Evolutionary conservation across 2,888 invertebrate genomes (phyloP).

Genomic region (Cecidostiba fungosa): DNA sequence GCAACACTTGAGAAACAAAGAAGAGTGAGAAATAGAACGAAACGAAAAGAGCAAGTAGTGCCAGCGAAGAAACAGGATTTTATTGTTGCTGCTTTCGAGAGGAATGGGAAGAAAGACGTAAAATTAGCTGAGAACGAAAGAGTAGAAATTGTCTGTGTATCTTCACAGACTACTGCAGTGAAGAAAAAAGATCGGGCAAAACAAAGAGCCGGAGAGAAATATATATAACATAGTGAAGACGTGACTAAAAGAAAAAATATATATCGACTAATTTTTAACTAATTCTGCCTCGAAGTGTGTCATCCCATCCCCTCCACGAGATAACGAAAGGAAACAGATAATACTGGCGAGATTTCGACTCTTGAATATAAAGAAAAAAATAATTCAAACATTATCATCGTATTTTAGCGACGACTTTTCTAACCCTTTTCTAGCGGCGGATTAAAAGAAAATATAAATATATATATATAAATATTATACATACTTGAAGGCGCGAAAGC

Average conservation of each 20-base stretch:
- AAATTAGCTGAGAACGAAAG: conserved; percentile 26
- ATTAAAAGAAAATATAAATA: conserved; percentile 50
- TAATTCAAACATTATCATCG: conserved; percentile 54
- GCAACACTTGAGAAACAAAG: conserved; percentile 17
- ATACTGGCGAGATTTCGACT: conserved; percentile 36
- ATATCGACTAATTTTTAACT: conserved; percentile 60
- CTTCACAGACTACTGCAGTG: conserved; percentile 25
- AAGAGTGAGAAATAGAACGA: conserved; percentile 29
- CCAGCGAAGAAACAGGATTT: conserved; percentile 25
- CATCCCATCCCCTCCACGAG: conserved; percentile 51
- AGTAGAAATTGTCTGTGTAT: conserved; percentile 28
- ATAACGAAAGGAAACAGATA: conserved; percentile 27
- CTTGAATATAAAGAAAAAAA: conserved; percentile 40
- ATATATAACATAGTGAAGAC: neutral
- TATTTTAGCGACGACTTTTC: conserved; percentile 64
- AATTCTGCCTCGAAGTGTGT: conserved; percentile 59
- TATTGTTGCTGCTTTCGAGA: conserved; percentile 45
- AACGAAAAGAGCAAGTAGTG: conserved; percentile 9
- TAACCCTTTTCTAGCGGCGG: conserved; percentile 67
- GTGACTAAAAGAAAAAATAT: conserved; percentile 22
- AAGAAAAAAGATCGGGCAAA: conserved; percentile 21
- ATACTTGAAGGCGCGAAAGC: conserved; percentile 40
- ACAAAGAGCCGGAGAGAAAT: conserved; percentile 10
- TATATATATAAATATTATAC: conserved; percentile 51
- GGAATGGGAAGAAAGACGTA: conserved; percentile 33